Percentiles rank a stretch among this genome's conserved stretches.
Conservation (phyloP, 2,797 vertebrate species). For the Acipenser oxyrinchus region DNA sequence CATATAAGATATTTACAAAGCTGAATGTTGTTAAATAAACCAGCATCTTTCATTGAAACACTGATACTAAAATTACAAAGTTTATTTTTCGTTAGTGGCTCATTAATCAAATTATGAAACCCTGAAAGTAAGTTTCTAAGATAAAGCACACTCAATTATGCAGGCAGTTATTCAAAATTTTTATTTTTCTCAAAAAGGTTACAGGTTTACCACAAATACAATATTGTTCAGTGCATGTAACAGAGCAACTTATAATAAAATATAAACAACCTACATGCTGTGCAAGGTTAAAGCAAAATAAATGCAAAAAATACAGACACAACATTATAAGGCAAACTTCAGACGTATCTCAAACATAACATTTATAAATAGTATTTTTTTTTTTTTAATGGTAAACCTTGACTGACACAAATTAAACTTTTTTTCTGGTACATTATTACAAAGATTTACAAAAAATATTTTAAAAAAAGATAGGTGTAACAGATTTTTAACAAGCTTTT, state of each 20-base stretch:
- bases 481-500: neutral
- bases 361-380: neutral
- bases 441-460: neutral
- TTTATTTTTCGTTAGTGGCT: neutral
- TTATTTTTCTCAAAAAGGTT: constrained; percentile 3
- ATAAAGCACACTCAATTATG: neutral
- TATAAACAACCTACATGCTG: neutral
- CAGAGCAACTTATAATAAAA: neutral
- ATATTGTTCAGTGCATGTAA: constrained; percentile 1
- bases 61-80: neutral
- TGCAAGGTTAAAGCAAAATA: neutral
- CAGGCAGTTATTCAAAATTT: neutral
- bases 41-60: neutral
- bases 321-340: neutral
- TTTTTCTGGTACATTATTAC: too few relatives aligned
- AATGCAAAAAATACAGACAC: constrained; percentile 1
- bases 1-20: neutral
- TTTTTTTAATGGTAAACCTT: too few relatives aligned
- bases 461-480: neutral
- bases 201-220: constrained; percentile 5
- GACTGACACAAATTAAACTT: too few relatives aligned
- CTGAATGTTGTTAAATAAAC: neutral
- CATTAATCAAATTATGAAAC: neutral
- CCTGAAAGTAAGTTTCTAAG: neutral
- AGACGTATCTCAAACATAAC: neutral